Evolutionary conservation across 2,113 vertebrate genomes (phyloP).

Genomic region (Porphyrio hochstetteri): DNA sequence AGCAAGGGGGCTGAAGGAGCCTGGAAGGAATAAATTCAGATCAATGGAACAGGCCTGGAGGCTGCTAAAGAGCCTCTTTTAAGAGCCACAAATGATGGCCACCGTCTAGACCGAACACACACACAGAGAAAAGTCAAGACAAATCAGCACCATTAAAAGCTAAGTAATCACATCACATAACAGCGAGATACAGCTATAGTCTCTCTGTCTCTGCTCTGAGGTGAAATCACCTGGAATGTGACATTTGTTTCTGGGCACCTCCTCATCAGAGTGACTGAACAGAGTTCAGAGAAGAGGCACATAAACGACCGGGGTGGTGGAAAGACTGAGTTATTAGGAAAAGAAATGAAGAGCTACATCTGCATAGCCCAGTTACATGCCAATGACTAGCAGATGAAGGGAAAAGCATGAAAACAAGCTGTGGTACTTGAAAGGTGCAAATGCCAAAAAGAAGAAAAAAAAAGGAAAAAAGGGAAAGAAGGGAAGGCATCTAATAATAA

Average conservation of each 20-base stretch:
- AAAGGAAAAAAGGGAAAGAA: background rate
- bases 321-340: slow-evolving; percentile 18
- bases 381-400: background rate
- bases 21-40: slow-evolving; percentile 53
- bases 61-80: slow-evolving; percentile 40
- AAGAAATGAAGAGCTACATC: background rate
- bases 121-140: slow-evolving; percentile 52
- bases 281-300: slow-evolving; percentile 14
- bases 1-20: slow-evolving; percentile 32
- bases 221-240: slow-evolving; percentile 50
- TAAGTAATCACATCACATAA: slow-evolving; percentile 59
- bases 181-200: background rate
- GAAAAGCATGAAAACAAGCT: background rate
- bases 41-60: slow-evolving; percentile 34
- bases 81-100: slow-evolving; percentile 61
- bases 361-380: background rate
- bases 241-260: slow-evolving; percentile 35
- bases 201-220: slow-evolving; percentile 22
- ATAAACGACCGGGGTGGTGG: background rate
- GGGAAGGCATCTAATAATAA: background rate
- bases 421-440: background rate
- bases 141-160: slow-evolving; percentile 48
- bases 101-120: slow-evolving; percentile 68
- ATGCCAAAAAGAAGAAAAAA: background rate
- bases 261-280: background rate